Conservation (phyloP, 2,888 invertebrate genomes). For the Macaria liturata region DNA sequence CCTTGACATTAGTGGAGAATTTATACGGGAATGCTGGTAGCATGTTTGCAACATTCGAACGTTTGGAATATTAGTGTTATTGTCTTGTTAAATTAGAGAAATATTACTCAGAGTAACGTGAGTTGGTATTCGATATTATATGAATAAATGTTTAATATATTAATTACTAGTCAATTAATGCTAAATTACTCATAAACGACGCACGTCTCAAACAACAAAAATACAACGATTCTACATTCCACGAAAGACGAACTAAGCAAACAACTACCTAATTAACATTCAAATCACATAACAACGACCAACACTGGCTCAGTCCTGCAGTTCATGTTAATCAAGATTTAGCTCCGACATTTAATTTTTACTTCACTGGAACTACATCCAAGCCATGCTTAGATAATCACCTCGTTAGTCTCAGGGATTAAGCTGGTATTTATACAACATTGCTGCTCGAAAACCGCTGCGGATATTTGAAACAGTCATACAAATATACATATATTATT, state of each 20-base stretch:
- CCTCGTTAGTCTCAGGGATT: conserved; percentile 31
- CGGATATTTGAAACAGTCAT: conserved; percentile 3
- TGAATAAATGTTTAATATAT: too few species aligned
- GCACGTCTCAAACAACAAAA: too few species aligned
- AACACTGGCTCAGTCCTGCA: neutral
- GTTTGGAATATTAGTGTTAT: neutral
- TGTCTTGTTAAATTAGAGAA: neutral
- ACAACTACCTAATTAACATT: too few species aligned
- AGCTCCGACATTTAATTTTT: conserved; percentile 24
- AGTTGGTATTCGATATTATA: too few species aligned
- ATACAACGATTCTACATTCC: too few species aligned
- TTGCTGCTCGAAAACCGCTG: conserved; percentile 22
- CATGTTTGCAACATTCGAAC: conserved; percentile 26
- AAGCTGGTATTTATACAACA: conserved; percentile 27
- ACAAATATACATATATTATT: too few species aligned
- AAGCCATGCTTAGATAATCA: conserved; percentile 28
- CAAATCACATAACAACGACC: neutral
- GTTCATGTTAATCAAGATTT: conserved; percentile 17
- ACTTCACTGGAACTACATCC: conserved; percentile 21
- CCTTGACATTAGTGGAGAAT: conserved; percentile 47
- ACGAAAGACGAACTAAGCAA: too few species aligned
- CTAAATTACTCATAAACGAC: too few species aligned
- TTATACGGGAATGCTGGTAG: conserved; percentile 31
- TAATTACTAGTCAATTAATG: too few species aligned
- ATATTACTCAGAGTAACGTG: too few species aligned